These are phyloP conservation scores for Cololabis saira DNA, from an alignment of 2,113 vertebrate species.

Conservation along the genomic window DNA sequence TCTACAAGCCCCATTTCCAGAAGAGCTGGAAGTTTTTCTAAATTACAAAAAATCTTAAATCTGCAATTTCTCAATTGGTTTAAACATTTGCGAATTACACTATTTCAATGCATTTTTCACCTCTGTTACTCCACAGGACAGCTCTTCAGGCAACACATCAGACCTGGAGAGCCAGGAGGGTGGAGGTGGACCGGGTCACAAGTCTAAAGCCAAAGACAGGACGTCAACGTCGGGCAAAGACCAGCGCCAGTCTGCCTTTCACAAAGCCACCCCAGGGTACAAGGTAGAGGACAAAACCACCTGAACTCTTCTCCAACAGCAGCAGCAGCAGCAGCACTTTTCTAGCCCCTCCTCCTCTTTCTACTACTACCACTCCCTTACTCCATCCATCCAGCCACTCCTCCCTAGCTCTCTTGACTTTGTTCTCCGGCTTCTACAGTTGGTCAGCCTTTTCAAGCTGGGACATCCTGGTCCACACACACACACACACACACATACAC, in stretches of 20 bases:
- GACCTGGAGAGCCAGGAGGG: conserved; percentile 97
- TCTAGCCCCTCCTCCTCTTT: conserved; percentile 76
- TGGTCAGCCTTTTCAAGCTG: conserved; percentile 68
- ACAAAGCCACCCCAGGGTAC: conserved; percentile 96
- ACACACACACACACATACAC: conserved; percentile 33
- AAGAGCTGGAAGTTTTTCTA: too few species aligned
- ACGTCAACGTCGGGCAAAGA: conserved; percentile 89
- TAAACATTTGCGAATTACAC: too few species aligned
- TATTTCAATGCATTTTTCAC: background rate
- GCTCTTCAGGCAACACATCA: conserved; percentile 93
- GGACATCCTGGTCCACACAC: conserved; percentile 53
- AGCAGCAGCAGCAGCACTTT: conserved; percentile 83
- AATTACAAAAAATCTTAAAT: too few species aligned
- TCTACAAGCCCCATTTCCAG: too few species aligned
- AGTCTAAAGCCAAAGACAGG: conserved; percentile 89
- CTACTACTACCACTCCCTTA: conserved; percentile 71
- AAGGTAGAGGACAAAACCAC: conserved; percentile 99
- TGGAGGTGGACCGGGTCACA: conserved; percentile 83
- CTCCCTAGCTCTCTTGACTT: conserved; percentile 66
- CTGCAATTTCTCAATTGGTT: too few species aligned
- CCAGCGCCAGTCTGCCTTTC: conserved; percentile 86
- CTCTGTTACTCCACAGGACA: conserved; percentile 85
- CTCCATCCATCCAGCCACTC: conserved; percentile 68
- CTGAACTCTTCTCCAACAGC: conserved; percentile 89
- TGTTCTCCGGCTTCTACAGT: conserved; percentile 66